Conservation (phyloP, 2,113 vertebrate species). For the Centrocercus urophasianus region DNA sequence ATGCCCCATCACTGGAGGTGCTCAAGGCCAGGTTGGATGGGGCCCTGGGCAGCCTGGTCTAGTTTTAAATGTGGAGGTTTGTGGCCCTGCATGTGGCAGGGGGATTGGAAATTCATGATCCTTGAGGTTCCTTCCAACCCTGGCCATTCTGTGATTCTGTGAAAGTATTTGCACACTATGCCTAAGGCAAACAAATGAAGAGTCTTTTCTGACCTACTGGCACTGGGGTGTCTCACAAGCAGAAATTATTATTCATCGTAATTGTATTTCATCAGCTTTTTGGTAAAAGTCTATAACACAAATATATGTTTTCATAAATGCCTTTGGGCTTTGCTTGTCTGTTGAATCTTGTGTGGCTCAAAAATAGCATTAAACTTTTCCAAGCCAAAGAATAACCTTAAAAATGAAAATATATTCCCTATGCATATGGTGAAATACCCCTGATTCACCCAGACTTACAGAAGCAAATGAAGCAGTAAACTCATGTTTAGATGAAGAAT, state of each 20-base stretch:
- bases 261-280: neutral
- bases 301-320: neutral
- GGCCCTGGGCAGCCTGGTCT: no score
- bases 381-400: neutral
- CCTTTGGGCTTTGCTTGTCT: neutral
- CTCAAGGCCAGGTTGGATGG: no score
- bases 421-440: neutral
- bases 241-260: neutral
- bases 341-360: neutral
- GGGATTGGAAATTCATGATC: no score
- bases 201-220: neutral
- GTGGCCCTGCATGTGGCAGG: no score
- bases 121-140: no score
- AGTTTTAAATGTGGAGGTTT: no score
- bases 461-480: neutral
- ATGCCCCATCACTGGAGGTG: no score
- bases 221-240: neutral
- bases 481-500: neutral
- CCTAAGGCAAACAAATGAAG: neutral
- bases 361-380: neutral
- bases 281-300: neutral
- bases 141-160: no score
- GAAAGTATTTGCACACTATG: neutral
- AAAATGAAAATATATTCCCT: neutral
- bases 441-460: neutral